Evolutionary conservation across 2,113 vertebrate genomes (phyloP).

Genomic region (Sinocyclocheilus rhinocerous): DNA sequence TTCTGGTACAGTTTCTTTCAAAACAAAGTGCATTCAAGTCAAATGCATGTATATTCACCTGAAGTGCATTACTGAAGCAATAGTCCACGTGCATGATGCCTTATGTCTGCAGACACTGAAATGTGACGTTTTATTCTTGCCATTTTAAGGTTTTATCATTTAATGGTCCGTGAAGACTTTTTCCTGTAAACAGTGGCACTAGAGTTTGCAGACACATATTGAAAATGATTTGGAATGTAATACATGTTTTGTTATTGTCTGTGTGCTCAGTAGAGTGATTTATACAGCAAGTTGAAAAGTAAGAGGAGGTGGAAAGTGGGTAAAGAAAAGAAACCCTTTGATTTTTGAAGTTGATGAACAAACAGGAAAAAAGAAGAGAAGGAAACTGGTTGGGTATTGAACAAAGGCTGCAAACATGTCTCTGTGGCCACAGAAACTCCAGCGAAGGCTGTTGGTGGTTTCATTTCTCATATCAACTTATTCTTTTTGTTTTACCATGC

Average conservation of each 20-base stretch:
- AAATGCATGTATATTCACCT: background rate
- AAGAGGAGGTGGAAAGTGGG: background rate
- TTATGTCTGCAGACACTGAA: background rate
- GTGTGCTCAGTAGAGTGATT: background rate
- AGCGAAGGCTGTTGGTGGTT: background rate
- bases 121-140: background rate
- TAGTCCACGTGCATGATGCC: background rate
- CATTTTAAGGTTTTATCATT: background rate
- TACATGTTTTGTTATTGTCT: background rate
- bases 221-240: background rate
- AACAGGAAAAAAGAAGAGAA: slow-evolving; percentile 27
- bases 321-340: background rate
- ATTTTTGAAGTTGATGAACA: background rate
- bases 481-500: background rate
- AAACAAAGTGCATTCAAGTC: slow-evolving; percentile 6
- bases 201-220: background rate
- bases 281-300: slow-evolving; percentile 4
- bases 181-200: background rate
- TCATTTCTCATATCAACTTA: background rate
- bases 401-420: background rate
- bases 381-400: too few species aligned
- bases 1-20: background rate
- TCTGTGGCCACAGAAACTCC: slow-evolving; percentile 10
- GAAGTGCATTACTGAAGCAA: slow-evolving; percentile 27
- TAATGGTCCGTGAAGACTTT: background rate